phyloP scores from a whole-genome alignment of 2,888 invertebrate genomes.

The Pocota personata region DNA sequence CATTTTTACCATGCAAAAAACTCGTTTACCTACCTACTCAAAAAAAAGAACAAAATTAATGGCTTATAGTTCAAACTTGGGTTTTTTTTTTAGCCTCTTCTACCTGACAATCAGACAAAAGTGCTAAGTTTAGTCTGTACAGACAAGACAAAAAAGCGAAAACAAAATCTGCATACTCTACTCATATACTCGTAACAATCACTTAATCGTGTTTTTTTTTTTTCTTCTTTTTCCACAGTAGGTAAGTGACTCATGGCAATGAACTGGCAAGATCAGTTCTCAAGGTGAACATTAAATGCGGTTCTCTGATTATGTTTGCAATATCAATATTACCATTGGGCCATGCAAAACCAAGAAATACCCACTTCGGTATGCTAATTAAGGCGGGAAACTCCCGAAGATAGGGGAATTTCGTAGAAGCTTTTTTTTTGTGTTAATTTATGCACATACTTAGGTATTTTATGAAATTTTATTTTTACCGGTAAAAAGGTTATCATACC shows the following conservation, averaged over 20 bases:
- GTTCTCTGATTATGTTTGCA: conserved; percentile 13
- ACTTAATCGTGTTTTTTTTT: conserved; percentile 7
- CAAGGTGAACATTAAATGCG: conserved; percentile 37
- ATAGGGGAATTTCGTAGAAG: not conserved
- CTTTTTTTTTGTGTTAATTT: not conserved
- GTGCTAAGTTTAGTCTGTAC: not conserved
- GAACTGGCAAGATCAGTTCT: conserved; percentile 11
- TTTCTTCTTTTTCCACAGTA: not conserved
- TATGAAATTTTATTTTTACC: not conserved
- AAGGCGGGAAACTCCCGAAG: not conserved
- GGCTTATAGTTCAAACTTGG: not conserved
- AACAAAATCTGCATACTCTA: not conserved
- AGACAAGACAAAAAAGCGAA: not conserved
- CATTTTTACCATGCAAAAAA: not conserved
- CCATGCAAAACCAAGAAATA: not conserved
- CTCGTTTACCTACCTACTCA: not conserved
- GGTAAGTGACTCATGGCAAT: conserved; percentile 24
- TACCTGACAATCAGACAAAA: not conserved
- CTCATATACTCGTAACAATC: not conserved
- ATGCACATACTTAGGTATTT: not conserved
- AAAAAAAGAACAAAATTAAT: not conserved
- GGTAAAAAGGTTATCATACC: not conserved
- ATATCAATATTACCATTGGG: conserved; percentile 13
- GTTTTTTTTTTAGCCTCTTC: not conserved
- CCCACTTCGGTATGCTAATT: not conserved